Evolutionary conservation across 2,113 vertebrate genomes (phyloP), one percentile per base, ranked within the genome.

Genomic region (Paedocypris sp.): DNA sequence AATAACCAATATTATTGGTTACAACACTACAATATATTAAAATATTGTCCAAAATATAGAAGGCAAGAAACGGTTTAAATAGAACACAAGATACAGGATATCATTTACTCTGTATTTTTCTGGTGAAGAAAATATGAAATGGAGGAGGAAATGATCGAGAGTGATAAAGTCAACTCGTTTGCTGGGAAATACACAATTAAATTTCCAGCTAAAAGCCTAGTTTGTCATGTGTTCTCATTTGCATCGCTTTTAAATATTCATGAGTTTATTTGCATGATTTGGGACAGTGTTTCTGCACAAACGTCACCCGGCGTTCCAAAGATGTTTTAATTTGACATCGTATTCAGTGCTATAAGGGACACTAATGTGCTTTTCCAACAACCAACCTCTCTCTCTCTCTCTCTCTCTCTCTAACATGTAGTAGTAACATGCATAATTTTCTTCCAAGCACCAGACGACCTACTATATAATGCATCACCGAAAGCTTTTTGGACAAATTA

Each of bases 231-330:
- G 64, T 68, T 75, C 75, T 76, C 73, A 81, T 81, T 83, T 77
- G 75, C 77, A 79, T 79, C 42, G 28, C 51, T 50, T 49, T 81
- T 79, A 81, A 85, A 82, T 82, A 82, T 86, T 79, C 72, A 83
- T 84, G 77, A 71, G 33, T 69, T 70, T 76, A 76, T 80, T 84
- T 82, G 81, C 80, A 80, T 82, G 77, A 76, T 69, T 39, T 49
- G 72, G 62, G 75, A 66, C 60, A 41, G 57, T 50, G 69, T 77
- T 72, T 68, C 32, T 43, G 65, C 63, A 49, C 23, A 76, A 52
- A 75, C 2, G 58, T 76, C 75, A 71, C 59, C 57, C 60, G 57
- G 49, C 7, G 62, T 75, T 64, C 58, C 45, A 36, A 46, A 52
- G 58, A 56, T 52, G 53, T 31, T 53, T 56, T 20, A 22, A 53